Conservation (phyloP, 2,797 vertebrate species). For the Rhinophrynus dorsalis region DNA sequence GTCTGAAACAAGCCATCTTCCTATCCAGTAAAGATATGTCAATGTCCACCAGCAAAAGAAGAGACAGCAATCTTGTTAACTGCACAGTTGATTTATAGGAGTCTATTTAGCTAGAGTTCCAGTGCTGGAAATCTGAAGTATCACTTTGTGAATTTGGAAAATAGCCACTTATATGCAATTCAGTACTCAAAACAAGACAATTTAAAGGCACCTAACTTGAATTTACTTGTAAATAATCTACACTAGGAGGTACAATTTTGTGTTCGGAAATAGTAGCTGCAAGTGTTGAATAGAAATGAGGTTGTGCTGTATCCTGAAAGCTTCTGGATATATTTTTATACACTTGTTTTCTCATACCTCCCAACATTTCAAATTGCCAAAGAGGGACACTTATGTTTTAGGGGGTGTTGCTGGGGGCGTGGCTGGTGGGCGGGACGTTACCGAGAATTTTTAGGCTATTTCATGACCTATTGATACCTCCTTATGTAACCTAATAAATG, state of each 20-base stretch:
- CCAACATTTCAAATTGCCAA: too few species aligned
- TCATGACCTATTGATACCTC: too few species aligned
- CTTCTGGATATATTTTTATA: neutral
- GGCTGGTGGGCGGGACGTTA: too few species aligned
- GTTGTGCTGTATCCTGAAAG: neutral
- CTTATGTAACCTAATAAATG: too few species aligned
- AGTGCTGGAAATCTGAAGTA: constrained; percentile 10
- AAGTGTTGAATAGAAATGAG: neutral
- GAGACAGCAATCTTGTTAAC: constrained; percentile 15
- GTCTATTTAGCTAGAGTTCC: constrained; percentile 1
- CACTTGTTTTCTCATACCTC: too few species aligned
- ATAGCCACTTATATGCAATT: constrained; percentile 31
- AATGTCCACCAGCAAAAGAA: constrained; percentile 1
- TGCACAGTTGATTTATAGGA: constrained; percentile 16
- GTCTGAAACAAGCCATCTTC: too few species aligned
- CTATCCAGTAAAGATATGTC: too few species aligned
- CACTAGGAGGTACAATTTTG: neutral
- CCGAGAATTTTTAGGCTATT: too few species aligned
- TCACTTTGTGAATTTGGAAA: constrained; percentile 30
- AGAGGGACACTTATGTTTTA: too few species aligned
- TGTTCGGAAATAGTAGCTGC: neutral
- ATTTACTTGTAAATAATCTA: constrained; percentile 35
- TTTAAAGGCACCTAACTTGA: constrained; percentile 7
- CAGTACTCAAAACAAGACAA: constrained; percentile 24
- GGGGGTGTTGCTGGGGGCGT: too few species aligned